These are phyloP conservation scores for Hydractinia symbiolongicarpus DNA, from an alignment of 30 jellyfish, hydroid and myxozoan species.

Conservation along the genomic window DNA sequence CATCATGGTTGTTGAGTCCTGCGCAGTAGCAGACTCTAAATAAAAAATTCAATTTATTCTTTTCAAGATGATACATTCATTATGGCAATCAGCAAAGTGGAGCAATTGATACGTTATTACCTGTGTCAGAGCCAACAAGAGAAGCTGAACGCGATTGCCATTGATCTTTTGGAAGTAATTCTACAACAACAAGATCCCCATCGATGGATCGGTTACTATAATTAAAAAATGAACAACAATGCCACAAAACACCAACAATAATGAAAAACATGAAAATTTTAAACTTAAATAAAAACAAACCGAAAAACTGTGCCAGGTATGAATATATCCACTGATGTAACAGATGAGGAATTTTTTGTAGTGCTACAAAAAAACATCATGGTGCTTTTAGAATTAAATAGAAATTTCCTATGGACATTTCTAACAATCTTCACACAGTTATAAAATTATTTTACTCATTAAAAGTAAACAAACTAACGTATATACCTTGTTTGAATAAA, in stretches of 20 bases:
- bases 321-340: neutral
- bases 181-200: slow-evolving; percentile 39
- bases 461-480: neutral
- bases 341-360: neutral
- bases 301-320: slow-evolving; percentile 20
- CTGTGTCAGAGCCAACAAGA: neutral
- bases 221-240: neutral
- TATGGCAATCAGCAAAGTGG: no score
- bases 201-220: slow-evolving; percentile 36
- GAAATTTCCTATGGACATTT: neutral
- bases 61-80: no score
- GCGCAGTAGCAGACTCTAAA: neutral
- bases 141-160: slow-evolving; percentile 24
- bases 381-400: neutral
- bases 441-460: neutral
- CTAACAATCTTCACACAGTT: neutral
- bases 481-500: slow-evolving; percentile 10
- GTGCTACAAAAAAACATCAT: slow-evolving; percentile 6
- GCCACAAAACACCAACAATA: neutral
- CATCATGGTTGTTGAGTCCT: slow-evolving; percentile 21
- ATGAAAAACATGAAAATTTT: neutral
- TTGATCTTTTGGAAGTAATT: slow-evolving; percentile 16
- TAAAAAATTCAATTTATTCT: no score
- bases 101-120: neutral
- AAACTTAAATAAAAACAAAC: neutral